phyloP scores from a whole-genome alignment of 2,113 vertebrate species.

The Rallus limicola region DNA sequence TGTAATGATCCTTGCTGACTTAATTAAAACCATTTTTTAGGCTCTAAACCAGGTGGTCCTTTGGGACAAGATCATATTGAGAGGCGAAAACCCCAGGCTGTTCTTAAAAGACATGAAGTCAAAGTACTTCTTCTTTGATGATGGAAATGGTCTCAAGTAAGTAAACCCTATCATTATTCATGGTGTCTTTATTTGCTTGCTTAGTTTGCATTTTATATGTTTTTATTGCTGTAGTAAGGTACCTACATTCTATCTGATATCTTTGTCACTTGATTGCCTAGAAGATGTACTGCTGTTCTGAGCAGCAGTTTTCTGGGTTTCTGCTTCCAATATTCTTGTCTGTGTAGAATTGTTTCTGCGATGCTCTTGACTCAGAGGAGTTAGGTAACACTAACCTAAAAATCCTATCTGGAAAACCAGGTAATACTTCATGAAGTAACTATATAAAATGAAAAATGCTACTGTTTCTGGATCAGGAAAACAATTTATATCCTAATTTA shows the following conservation, averaged over 20 bases:
- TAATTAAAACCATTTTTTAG: constrained; percentile 70
- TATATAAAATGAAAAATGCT: background rate
- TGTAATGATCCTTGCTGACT: background rate
- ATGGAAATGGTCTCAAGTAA: constrained; percentile 96
- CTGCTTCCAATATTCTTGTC: background rate
- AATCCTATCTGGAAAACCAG: background rate
- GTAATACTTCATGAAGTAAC: background rate
- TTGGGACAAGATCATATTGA: constrained; percentile 95
- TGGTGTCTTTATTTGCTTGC: background rate
- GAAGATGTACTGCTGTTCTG: background rate
- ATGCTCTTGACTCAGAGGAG: background rate
- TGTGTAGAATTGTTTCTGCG: background rate
- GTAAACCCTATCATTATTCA: constrained; percentile 10
- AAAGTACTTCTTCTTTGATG: constrained; percentile 98
- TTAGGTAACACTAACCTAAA: background rate
- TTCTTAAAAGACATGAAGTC: constrained; percentile 92
- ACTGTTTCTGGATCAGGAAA: background rate
- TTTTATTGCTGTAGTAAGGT: background rate
- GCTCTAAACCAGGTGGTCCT: constrained; percentile 96
- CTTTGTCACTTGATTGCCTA: background rate
- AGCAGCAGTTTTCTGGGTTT: background rate
- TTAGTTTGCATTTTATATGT: background rate
- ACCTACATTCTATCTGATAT: background rate
- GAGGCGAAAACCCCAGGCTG: constrained; percentile 91
- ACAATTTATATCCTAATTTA: background rate